phyloP scores from a whole-genome alignment of 2,888 invertebrate species.

The Zelleria hepariella region DNA sequence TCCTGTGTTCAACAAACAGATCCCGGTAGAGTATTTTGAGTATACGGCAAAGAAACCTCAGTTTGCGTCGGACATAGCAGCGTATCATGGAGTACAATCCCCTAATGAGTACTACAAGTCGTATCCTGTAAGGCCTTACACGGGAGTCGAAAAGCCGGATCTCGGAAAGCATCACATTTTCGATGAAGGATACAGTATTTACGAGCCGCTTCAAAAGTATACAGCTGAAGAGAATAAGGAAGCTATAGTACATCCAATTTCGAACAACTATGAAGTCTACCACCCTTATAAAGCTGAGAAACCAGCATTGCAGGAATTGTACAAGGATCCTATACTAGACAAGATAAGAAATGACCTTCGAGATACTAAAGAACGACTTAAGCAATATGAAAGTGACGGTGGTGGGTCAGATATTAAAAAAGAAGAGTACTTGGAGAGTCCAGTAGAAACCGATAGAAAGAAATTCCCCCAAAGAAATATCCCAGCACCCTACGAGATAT shows the following conservation, averaged over 20 bases:
- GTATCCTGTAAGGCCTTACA: constrained; percentile 42
- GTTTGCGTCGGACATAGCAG: constrained; percentile 49
- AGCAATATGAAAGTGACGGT: constrained; percentile 46
- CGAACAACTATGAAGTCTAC: constrained; percentile 48
- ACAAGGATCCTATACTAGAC: constrained; percentile 46
- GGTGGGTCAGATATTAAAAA: constrained; percentile 41
- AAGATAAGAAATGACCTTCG: constrained; percentile 48
- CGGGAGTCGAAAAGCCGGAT: constrained; percentile 32
- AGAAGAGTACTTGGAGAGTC: constrained; percentile 51
- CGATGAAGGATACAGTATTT: constrained; percentile 27
- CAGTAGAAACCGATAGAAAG: constrained; percentile 44
- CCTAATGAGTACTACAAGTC: constrained; percentile 48
- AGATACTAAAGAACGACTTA: constrained; percentile 37
- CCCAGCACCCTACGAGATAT: constrained; percentile 48
- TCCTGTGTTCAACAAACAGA: constrained; percentile 15
- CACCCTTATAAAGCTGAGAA: constrained; percentile 59
- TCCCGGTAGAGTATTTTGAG: constrained; percentile 48
- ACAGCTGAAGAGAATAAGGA: constrained; percentile 25
- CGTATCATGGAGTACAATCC: constrained; percentile 48
- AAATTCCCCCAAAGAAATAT: constrained; percentile 45
- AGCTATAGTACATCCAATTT: constrained; percentile 29
- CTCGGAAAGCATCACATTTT: constrained; percentile 47
- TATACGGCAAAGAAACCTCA: constrained; percentile 57
- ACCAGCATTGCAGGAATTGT: constrained; percentile 43
- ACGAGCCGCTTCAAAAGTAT: constrained; percentile 39